A percentile compares a stretch with the other conserved stretches of the same genome.
These are phyloP conservation scores for Iphiclides podalirius DNA, from an alignment of 2,888 invertebrate species.

Conservation along the genomic window DNA sequence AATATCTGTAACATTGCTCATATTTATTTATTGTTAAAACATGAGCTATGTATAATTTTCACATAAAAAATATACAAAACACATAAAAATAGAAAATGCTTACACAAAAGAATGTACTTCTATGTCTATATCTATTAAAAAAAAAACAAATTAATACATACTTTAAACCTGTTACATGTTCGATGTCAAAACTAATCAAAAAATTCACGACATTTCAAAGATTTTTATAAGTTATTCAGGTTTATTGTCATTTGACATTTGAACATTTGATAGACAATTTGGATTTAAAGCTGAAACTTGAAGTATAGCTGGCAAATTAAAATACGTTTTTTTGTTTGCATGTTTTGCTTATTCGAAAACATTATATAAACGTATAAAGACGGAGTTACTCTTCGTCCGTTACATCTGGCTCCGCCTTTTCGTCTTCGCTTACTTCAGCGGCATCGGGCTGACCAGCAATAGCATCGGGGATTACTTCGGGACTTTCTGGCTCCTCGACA, in stretches of 20 bases:
- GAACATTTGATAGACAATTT: not conserved
- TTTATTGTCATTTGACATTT: too few species aligned
- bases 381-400: conserved; percentile 71
- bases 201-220: too few species aligned
- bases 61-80: conserved; percentile 21
- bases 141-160: not conserved
- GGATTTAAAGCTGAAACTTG: not conserved
- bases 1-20: conserved; percentile 57
- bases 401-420: conserved; percentile 72
- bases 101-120: conserved; percentile 39
- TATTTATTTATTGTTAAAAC: conserved; percentile 40
- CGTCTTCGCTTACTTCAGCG: conserved; percentile 68
- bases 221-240: too few species aligned
- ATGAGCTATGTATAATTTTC: conserved; percentile 52
- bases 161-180: too few species aligned
- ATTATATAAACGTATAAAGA: not conserved
- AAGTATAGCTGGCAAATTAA: not conserved
- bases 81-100: conserved; percentile 43
- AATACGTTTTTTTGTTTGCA: conserved; percentile 15
- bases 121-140: conserved; percentile 6
- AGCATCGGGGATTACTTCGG: conserved; percentile 53
- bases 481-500: conserved; percentile 73
- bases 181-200: too few species aligned
- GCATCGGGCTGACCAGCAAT: conserved; percentile 50
- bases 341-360: not conserved